A percentile compares a stretch with the other conserved stretches of the same genome.
Conservation (phyloP, 2,797 vertebrate species). For the Pipistrellus nathusii region DNA sequence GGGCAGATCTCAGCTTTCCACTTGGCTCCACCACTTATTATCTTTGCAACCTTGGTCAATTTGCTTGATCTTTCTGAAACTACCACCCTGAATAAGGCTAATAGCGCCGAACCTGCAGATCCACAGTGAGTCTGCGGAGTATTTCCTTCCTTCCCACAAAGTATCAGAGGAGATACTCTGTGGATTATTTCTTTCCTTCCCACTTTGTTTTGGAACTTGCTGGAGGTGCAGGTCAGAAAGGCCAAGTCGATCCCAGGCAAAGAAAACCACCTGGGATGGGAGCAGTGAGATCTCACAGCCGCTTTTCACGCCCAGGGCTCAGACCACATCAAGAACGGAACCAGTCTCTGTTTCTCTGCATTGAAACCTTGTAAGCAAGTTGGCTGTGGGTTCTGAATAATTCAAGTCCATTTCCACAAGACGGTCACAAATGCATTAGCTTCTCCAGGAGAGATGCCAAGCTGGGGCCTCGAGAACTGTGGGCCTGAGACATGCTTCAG, state of each 20-base stretch:
- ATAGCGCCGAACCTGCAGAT: not conserved
- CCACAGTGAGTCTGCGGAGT: not conserved
- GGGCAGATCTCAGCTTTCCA: not conserved
- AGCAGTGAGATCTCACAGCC: not conserved
- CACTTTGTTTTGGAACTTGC: slow-evolving; percentile 19
- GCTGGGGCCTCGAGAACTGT: not conserved
- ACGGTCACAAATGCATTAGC: slow-evolving; percentile 39
- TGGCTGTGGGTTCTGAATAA: slow-evolving; percentile 20
- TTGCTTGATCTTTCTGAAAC: slow-evolving; percentile 33
- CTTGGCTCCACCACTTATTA: not conserved
- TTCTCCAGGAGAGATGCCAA: slow-evolving; percentile 51
- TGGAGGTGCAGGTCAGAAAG: not conserved
- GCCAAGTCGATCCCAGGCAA: not conserved
- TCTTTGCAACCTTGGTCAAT: not conserved
- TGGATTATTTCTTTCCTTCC: not conserved
- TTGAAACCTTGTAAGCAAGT: not conserved
- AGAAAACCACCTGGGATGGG: slow-evolving; percentile 9
- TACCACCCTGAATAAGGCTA: slow-evolving; percentile 51
- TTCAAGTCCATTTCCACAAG: slow-evolving; percentile 18
- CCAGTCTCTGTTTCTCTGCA: not conserved
- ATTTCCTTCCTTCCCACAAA: not conserved
- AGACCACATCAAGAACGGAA: slow-evolving; percentile 7
- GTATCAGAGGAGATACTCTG: not conserved
- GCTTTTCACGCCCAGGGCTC: not conserved
- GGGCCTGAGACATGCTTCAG: not conserved